Evolutionary conservation across 2,797 vertebrate species (phyloP).

Genomic region (Tokudaia muenninki): DNA sequence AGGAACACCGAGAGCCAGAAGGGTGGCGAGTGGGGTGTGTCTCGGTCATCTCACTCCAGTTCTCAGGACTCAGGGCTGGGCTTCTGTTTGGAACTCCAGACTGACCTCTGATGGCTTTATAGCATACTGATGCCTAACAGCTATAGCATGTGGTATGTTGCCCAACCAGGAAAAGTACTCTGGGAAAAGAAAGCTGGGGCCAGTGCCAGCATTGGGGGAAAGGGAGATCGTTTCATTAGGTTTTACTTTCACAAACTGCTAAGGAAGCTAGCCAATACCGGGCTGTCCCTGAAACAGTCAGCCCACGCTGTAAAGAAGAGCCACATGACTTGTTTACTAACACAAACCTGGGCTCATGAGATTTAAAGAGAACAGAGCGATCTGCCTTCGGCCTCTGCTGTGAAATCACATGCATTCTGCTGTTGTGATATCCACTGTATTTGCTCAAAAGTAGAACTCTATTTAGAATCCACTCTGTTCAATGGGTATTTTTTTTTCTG

Average conservation of each 20-base stretch:
- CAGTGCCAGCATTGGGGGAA: conserved; percentile 55
- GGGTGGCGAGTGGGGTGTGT: not conserved
- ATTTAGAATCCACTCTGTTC: conserved; percentile 45
- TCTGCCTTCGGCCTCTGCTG: not conserved
- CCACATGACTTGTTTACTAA: conserved; percentile 50
- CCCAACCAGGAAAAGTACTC: conserved; percentile 63
- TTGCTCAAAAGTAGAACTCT: conserved; percentile 29
- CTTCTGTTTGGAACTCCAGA: conserved; percentile 66
- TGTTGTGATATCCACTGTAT: not conserved
- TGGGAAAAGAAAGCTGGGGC: conserved; percentile 68
- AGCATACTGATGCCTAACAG: conserved; percentile 56
- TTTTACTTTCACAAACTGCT: conserved; percentile 67
- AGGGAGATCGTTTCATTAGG: conserved; percentile 35
- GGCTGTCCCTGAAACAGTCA: conserved; percentile 60
- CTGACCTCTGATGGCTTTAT: conserved; percentile 66
- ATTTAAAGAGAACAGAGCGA: not conserved
- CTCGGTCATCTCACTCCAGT: not conserved
- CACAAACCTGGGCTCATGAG: not conserved
- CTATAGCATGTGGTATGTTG: conserved; percentile 29
- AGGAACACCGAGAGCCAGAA: not conserved
- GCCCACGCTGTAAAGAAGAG: not conserved
- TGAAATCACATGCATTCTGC: not conserved
- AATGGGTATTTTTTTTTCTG: not conserved
- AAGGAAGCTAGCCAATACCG: conserved; percentile 49
- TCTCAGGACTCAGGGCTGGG: conserved; percentile 36